Conservation (phyloP, 2,113 vertebrate species). For the Salvator merianae region DNA sequence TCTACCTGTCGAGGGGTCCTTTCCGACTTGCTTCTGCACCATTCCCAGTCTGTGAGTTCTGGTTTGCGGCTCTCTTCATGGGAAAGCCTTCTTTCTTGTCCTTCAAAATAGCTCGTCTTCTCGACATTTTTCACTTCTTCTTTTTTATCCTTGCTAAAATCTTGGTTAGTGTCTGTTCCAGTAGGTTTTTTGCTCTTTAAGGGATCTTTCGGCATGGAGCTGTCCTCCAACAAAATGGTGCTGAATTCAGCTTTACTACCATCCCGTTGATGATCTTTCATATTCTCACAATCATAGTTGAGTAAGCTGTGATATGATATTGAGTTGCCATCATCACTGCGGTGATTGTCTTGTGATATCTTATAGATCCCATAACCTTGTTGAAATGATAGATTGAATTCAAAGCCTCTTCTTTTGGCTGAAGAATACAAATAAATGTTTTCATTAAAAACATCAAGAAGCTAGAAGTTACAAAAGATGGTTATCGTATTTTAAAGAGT, state of each 20-base stretch:
- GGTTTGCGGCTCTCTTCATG: slow-evolving; percentile 85
- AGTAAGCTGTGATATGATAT: slow-evolving; percentile 73
- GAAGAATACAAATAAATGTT: slow-evolving; percentile 40
- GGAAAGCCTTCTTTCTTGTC: slow-evolving; percentile 82
- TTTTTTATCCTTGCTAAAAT: slow-evolving; percentile 19
- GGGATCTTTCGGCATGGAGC: slow-evolving; percentile 70
- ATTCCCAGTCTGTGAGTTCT: slow-evolving; percentile 92
- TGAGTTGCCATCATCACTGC: slow-evolving; percentile 63
- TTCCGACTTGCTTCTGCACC: slow-evolving; percentile 96
- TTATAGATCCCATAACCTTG: slow-evolving; percentile 89
- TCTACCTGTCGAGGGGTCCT: slow-evolving; percentile 92
- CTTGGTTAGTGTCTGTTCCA: background rate
- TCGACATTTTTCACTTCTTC: slow-evolving; percentile 66
- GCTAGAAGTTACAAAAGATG: slow-evolving; percentile 6
- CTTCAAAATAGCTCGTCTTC: slow-evolving; percentile 71
- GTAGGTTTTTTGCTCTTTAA: slow-evolving; percentile 57
- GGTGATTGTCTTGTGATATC: slow-evolving; percentile 76
- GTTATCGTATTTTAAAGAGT: background rate
- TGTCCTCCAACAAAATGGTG: slow-evolving; percentile 73
- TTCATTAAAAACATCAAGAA: background rate
- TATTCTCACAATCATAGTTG: slow-evolving; percentile 68
- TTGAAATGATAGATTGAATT: slow-evolving; percentile 93
- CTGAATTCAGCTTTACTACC: slow-evolving; percentile 75
- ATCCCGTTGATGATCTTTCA: slow-evolving; percentile 59
- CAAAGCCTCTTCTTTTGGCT: slow-evolving; percentile 86